Base-by-base conservation (phyloP, 2,888 invertebrate species). In the Rhaphigaster nebulosa region DNA sequence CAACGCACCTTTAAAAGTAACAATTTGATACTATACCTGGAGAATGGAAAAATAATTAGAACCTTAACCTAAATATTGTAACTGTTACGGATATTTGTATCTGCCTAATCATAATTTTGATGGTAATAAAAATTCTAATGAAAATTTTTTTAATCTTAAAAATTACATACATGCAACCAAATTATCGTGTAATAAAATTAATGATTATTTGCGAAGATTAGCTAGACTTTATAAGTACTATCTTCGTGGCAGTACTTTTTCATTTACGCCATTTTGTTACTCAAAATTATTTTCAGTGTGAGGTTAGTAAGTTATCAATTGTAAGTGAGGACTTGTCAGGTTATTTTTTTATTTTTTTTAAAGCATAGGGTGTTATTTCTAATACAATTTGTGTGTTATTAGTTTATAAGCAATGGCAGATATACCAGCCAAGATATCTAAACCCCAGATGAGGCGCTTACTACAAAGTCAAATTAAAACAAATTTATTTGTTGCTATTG, bases 381-480 rank as follows among this genome's bases (percentile, higher is more conserved):
- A 70, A 34, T 70, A 8, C 15, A 5, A 23, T 84, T 84, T 84
- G 26, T 45, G 13, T 84, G 26, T 84, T 84, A n/a, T 84, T 84
- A 84, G 84, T 1, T 45, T n/a, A 54, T 52, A 4, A 76, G 23
- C 0, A 76, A 89, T 89, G 89, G 70, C 89, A 29, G 89, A 89
- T 70, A 50, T 38, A 12, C 89, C 93, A 93, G 91, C 56, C 15
- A 54, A 60, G 29, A 0, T 94, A 90, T 92, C 94, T 38, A 96
- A 95, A 93, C 97, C 98, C 1, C 94, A 96, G 91, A 94, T 98
- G 94, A 95, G 96, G 88, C 95, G 97, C 60, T 94, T 97, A 54
- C 95, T 97, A 92, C 94, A 95, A 92, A 93, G 94, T 0, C 95
- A 95, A 92, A 96, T 97, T 89, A 96, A 95, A 93, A 94, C 93